phyloP scores from a whole-genome alignment of 2,797 vertebrate species.

The Gymnopithys bicolor region DNA sequence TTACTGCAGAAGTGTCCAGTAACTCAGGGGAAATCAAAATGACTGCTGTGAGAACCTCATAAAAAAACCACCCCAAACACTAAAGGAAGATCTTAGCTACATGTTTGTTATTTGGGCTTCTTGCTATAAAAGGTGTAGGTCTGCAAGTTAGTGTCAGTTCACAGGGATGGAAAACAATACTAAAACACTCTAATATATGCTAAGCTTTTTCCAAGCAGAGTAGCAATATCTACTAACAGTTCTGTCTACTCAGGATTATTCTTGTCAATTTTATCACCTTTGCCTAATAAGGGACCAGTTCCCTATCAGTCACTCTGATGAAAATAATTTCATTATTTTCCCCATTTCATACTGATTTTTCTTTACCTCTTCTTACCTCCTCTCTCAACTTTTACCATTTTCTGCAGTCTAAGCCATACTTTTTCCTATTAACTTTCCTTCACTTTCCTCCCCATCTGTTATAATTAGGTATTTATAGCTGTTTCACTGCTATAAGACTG shows the following conservation, averaged over 20 bases:
- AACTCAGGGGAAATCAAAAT: background rate
- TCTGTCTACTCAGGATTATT: background rate
- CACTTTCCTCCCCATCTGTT: background rate
- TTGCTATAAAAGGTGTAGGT: background rate
- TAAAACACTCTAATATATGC: background rate
- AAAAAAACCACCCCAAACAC: background rate
- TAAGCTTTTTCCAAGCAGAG: background rate
- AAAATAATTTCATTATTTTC: background rate
- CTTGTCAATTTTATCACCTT: background rate
- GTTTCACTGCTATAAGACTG: background rate
- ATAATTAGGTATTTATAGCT: background rate
- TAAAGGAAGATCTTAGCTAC: background rate
- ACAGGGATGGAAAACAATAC: background rate
- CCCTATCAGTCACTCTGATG: background rate
- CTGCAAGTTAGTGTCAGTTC: background rate
- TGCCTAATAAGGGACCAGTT: background rate
- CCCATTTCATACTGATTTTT: background rate
- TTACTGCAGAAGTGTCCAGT: background rate
- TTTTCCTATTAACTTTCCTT: background rate
- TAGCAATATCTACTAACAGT: background rate
- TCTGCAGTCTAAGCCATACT: background rate
- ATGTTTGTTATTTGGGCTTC: background rate
- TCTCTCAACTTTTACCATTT: background rate
- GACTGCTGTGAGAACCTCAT: background rate
- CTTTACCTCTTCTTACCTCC: background rate